Base-by-base conservation (phyloP, 2,113 vertebrate species). In the Equus przewalskii region DNA sequence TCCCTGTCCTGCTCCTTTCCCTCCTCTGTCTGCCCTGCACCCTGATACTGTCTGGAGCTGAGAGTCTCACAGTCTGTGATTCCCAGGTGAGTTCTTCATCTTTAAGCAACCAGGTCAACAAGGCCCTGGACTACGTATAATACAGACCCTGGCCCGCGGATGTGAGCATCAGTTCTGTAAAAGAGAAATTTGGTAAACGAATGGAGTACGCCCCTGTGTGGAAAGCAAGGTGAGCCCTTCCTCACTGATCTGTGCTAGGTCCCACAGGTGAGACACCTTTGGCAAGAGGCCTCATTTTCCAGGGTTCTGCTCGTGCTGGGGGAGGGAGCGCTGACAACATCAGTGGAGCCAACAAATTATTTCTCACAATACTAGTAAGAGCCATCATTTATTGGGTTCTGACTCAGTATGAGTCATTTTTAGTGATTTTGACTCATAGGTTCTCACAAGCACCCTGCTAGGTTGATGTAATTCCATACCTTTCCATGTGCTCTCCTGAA, bases 201-300 rank as follows among this genome's bases (percentile, higher is more conserved):
- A 78, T 98, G 97, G 85, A 97, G 0, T 99, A 99, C 87, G 97
- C 97, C 30, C 36, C 58, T 1, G 98, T 60, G n/a, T 98, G 54
- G 95, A 94, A 1, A 30, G 89, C 0, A 99, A 99, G 99, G 99
- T 54, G 99, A 99, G 91, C 98, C 99, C 97, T 99, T 99, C 96
- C 99, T 90, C 49, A 99, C 97, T 97, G 18, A 98, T 33, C 94
- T 99, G 86, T 98, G 99, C 88, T 99, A 99, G 0, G 98, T 22
- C 98, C 54, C 51, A 0, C 98, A 99, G 99, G 99, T 99, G 22
- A 67, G 82, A 4, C 76, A 1, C 3, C 11, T n/a, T 54, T 15
- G 24, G 7, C 24, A 80, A 22, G 7, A n/a, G 30, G 28, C 60
- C 62, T 4, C 49, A 9, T 56, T 60, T 56, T 36, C 84, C 70